Conservation (phyloP, 2,113 vertebrate genomes). For the Gila orcuttii region DNA sequence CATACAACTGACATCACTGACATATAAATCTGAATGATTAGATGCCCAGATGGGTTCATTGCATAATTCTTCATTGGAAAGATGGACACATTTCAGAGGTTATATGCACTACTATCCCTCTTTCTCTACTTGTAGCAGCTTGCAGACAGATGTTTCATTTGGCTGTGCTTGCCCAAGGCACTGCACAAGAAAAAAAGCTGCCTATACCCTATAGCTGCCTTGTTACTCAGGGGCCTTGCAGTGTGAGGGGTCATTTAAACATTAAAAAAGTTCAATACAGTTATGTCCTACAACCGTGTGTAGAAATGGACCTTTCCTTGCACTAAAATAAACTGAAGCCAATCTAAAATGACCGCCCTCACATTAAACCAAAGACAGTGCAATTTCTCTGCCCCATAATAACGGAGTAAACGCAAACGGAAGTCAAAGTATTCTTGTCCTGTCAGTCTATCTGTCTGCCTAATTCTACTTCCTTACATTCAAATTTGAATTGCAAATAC, state of each 20-base stretch:
- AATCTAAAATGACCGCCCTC: background rate
- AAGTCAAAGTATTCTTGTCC: background rate
- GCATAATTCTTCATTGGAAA: slow-evolving; percentile 13
- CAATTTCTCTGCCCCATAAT: slow-evolving; percentile 5
- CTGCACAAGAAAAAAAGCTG: background rate
- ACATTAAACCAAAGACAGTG: background rate
- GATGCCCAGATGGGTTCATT: background rate
- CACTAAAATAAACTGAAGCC: background rate
- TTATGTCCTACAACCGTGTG: slow-evolving; percentile 10
- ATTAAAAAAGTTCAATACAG: background rate
- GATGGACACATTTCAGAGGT: slow-evolving; percentile 28
- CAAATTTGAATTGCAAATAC: background rate
- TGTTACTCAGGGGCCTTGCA: slow-evolving; percentile 39
- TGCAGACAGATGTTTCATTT: slow-evolving; percentile 57
- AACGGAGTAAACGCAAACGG: background rate
- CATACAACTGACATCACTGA: background rate
- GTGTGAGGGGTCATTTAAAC: background rate
- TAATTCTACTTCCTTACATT: background rate
- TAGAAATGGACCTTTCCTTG: background rate
- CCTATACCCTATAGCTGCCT: background rate
- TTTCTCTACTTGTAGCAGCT: slow-evolving; percentile 52
- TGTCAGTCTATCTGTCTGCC: background rate
- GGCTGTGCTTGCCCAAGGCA: slow-evolving; percentile 45
- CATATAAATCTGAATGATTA: slow-evolving; percentile 2
- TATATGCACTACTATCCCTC: slow-evolving; percentile 21